These are phyloP conservation scores for Propithecus perrieri DNA, from an alignment of 2,797 vertebrate species.

Conservation along the genomic window DNA sequence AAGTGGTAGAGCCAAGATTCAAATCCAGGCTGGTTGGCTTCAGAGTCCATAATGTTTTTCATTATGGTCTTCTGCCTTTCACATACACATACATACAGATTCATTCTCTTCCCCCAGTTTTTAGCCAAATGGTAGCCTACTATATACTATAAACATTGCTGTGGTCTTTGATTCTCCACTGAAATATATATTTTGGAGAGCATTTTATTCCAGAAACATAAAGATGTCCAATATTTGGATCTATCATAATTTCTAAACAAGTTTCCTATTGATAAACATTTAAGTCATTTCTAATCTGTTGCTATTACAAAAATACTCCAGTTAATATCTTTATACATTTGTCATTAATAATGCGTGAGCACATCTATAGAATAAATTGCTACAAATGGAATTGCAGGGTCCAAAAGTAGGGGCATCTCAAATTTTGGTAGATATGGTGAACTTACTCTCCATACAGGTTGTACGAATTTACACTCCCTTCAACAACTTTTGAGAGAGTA, in stretches of 20 bases:
- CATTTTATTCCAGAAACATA: neutral
- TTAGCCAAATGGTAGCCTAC: neutral
- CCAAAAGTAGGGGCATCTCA: neutral
- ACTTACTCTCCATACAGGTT: neutral
- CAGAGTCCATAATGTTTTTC: neutral
- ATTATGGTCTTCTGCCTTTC: neutral
- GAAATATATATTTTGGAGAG: neutral
- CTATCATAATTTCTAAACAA: neutral
- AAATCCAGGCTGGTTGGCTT: neutral
- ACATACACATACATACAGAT: neutral
- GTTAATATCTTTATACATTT: neutral
- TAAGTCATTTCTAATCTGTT: conserved; percentile 3
- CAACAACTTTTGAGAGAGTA: neutral
- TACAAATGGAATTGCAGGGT: neutral
- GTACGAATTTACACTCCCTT: neutral
- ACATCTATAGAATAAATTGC: neutral
- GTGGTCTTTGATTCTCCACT: neutral
- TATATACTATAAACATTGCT: neutral
- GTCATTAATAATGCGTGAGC: neutral
- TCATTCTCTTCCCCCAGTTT: neutral
- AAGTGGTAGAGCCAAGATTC: neutral
- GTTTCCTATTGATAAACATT: neutral
- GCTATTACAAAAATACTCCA: neutral
- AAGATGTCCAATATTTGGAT: neutral
- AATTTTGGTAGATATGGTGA: neutral